A percentile compares a stretch with the other conserved stretches of the same genome.
phyloP scores from a whole-genome alignment of 1,140 invertebrate species.

The Agrilus planipennis region DNA sequence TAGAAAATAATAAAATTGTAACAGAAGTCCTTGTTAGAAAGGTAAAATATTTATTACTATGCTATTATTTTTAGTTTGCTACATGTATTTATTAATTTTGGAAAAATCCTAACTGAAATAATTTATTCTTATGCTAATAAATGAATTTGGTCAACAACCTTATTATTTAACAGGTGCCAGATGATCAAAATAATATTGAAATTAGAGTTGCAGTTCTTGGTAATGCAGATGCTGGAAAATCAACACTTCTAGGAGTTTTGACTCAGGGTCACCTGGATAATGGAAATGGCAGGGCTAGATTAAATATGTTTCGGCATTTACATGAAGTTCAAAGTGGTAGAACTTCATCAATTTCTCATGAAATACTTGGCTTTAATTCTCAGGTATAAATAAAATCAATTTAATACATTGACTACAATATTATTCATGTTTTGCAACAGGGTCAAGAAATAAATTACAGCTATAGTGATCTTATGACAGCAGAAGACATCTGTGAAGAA shows the following conservation, averaged over 20 bases:
- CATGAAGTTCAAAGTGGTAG: constrained; percentile 94
- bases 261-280: constrained; percentile 94
- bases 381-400: constrained; percentile 32
- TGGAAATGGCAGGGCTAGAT: constrained; percentile 80
- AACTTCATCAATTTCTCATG: constrained; percentile 92
- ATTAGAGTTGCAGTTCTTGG: constrained; percentile 86
- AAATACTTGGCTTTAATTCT: constrained; percentile 89
- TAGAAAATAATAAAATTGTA: constrained; percentile 43
- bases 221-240: constrained; percentile 88
- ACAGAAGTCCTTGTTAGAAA: constrained; percentile 87
- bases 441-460: constrained; percentile 69
- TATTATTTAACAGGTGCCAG: constrained; percentile 52
- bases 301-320: constrained; percentile 92
- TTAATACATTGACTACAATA: neutral
- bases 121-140: too few species aligned
- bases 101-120: too few species aligned
- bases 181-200: constrained; percentile 84
- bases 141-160: too few species aligned
- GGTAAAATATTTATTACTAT: constrained; percentile 33
- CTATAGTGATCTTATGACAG: constrained; percentile 80
- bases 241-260: constrained; percentile 84
- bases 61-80: too few species aligned
- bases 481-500: constrained; percentile 87
- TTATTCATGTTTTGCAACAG: constrained; percentile 27
- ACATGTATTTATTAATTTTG: too few species aligned